Percentiles rank a stretch among this genome's conserved stretches.
phyloP scores from a whole-genome alignment of 2,797 vertebrate genomes.

The Avahi laniger region DNA sequence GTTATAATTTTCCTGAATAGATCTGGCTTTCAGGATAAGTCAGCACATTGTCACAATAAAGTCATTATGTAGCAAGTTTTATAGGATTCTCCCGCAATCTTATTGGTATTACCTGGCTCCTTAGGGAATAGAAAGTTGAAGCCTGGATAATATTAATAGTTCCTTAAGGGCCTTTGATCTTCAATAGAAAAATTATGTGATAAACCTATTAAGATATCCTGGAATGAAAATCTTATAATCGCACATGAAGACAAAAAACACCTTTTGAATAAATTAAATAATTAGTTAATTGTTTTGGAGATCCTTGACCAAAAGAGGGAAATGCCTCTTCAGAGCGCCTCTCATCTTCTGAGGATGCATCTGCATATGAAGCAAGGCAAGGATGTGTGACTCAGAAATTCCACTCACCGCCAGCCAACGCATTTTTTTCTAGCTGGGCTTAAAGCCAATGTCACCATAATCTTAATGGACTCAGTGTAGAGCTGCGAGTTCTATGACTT shows the following conservation, averaged over 20 bases:
- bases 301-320: constrained; percentile 52
- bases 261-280: constrained; percentile 37
- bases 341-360: constrained; percentile 67
- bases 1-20: not conserved
- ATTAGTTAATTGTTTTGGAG: constrained; percentile 50
- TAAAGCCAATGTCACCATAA: constrained; percentile 40
- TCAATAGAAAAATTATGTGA: not conserved
- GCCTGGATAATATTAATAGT: not conserved
- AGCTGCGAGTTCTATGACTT: constrained; percentile 1
- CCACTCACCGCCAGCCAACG: constrained; percentile 41
- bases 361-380: constrained; percentile 38
- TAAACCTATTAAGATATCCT: not conserved
- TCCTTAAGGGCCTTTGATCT: not conserved
- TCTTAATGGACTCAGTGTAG: constrained; percentile 4
- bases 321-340: constrained; percentile 49
- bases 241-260: not conserved
- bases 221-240: not conserved
- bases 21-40: not conserved
- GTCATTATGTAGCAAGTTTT: not conserved
- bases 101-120: not conserved
- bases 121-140: not conserved
- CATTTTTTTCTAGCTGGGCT: constrained; percentile 33
- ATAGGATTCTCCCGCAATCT: not conserved
- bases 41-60: not conserved
- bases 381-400: constrained; percentile 74